Evolutionary conservation across 2,888 invertebrate species (phyloP), one percentile per base, ranked within the genome.

Genomic region (Clostera curtula): DNA sequence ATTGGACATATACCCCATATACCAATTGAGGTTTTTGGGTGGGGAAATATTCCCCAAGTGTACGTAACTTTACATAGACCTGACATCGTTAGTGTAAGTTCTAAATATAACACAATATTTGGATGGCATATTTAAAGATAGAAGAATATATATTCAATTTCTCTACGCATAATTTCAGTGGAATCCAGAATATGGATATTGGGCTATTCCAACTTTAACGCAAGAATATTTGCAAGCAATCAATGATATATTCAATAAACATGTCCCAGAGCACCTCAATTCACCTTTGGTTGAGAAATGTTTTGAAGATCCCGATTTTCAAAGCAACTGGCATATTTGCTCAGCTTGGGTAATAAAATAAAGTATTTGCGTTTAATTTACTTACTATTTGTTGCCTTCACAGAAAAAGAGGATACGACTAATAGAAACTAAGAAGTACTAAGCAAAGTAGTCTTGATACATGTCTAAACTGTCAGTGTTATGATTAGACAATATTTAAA

Each of bases 1-100:
- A 71, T 89, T 18, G 87, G 82, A 1, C 83, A 86, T 55, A 56
- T 85, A 18, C 77, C 86, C 21, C 76, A 85, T n/a, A 56, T 86
- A 22, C 58, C 67, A 0, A 77, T 90, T 21, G 73, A 73, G 32
- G 77, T 88, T 3, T 73, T 65, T 39, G 89, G 89, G 15, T 85
- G 83, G 64, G 87, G 86, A 6, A 85, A 85, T 2, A 76, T 87
- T 32, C 86, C 88, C 2, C 89, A 90, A 72, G 57, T 88, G 14
- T 86, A 85, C 50, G 53, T 88, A 12, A 64, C 66, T 20, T 49
- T 88, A 11, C 77, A 75, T 5, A 76, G 86, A 34, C 71, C 76
- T 6, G 52, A 61, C 21, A 50, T 69, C 13, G 43, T 48, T 12
- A 36, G 65, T 5, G 69, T 75, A 48, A 56, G 61, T 55, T n/a